phyloP scores from a whole-genome alignment of 2,113 vertebrate genomes.

The Rhagologus leucostigma region DNA sequence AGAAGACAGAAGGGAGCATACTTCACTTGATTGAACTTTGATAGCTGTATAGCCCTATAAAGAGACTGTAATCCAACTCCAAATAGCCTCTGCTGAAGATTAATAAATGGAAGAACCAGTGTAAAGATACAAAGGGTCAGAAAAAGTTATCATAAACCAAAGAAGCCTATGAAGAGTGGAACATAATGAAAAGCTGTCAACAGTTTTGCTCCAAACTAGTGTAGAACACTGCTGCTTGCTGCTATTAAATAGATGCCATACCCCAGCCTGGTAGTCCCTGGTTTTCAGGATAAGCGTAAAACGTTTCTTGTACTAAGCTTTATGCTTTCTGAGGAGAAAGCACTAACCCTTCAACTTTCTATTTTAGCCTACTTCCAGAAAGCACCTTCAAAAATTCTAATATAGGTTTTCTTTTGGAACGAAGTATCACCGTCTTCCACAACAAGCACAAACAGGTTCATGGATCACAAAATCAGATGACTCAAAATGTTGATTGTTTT shows the following conservation, averaged over 20 bases:
- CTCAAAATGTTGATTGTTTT: background rate
- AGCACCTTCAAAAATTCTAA: background rate
- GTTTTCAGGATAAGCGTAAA: background rate
- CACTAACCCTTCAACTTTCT: background rate
- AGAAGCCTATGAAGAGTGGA: background rate
- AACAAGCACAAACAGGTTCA: background rate
- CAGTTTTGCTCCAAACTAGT: background rate
- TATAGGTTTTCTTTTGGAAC: background rate
- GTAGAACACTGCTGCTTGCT: background rate
- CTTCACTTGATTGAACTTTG: background rate
- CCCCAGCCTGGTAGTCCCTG: background rate
- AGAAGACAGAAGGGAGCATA: background rate
- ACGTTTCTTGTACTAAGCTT: background rate
- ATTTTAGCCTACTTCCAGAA: background rate
- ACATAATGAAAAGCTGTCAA: background rate
- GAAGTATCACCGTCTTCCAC: background rate
- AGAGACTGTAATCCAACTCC: background rate
- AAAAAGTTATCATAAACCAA: background rate
- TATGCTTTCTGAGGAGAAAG: background rate
- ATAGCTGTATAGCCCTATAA: background rate
- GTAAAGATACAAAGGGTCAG: background rate
- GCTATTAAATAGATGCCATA: background rate
- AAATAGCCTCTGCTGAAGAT: background rate
- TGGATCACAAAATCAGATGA: background rate
- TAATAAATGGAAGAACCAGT: background rate